Evolutionary conservation across 2,113 vertebrate species (phyloP).

Genomic region (Leptocoma aspasia): DNA sequence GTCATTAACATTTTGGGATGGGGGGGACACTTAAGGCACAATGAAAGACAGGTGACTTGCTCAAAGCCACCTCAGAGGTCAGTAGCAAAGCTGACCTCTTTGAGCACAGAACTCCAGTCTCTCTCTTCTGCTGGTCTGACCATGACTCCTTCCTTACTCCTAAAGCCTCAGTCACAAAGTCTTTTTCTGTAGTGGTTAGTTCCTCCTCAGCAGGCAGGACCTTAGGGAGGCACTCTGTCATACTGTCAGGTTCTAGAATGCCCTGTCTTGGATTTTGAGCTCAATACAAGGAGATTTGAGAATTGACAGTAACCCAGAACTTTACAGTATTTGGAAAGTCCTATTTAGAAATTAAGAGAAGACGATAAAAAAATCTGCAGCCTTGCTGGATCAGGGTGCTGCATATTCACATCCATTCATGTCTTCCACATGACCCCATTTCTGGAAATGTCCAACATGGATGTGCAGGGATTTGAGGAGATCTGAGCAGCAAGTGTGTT

Average conservation of each 20-base stretch:
- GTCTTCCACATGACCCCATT: not conserved
- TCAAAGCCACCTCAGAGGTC: not conserved
- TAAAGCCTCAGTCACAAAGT: not conserved
- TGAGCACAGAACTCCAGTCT: not conserved
- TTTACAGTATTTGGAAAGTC: not conserved
- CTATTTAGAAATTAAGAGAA: not conserved
- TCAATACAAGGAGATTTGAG: not conserved
- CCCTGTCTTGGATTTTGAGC: not conserved
- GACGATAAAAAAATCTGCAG: not conserved
- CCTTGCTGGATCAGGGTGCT: not conserved
- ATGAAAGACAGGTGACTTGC: not conserved
- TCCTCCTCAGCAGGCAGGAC: not conserved
- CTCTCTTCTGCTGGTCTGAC: not conserved
- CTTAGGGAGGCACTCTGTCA: not conserved
- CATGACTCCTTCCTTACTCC: not conserved
- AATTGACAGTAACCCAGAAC: not conserved
- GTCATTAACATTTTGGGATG: not conserved
- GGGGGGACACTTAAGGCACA: not conserved
- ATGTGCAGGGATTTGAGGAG: not conserved
- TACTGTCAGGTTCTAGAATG: not conserved
- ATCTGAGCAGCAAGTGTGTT: not conserved
- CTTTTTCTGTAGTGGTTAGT: not conserved
- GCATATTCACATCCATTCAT: not conserved
- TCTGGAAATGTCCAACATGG: not conserved
- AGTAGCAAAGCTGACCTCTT: not conserved